Evolutionary conservation across 2,888 invertebrate species (phyloP).

Genomic region (Nycteola revayana): DNA sequence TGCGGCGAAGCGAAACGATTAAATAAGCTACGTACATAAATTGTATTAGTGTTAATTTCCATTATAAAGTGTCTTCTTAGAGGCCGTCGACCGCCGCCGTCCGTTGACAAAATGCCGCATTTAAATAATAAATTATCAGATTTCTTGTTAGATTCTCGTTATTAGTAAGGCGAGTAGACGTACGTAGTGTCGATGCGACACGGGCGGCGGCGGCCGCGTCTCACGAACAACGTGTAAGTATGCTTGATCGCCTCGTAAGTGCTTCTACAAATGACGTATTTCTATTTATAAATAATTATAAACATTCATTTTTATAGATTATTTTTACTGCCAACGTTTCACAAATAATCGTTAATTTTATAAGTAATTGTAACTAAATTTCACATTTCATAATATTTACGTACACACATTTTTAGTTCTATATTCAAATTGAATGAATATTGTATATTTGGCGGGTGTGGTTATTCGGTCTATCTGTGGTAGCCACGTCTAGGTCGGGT

Average conservation of each 20-base stretch:
- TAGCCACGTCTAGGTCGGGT: background rate
- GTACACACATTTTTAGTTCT: conserved; percentile 72
- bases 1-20: conserved; percentile 41
- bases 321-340: conserved; percentile 75
- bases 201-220: conserved; percentile 45
- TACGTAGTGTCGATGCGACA: conserved; percentile 29
- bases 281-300: conserved; percentile 40
- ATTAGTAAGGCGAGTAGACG: conserved; percentile 43
- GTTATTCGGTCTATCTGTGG: background rate
- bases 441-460: conserved; percentile 54
- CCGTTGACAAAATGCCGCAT: conserved; percentile 47
- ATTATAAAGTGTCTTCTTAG: conserved; percentile 66
- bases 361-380: conserved; percentile 59
- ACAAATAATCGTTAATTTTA: conserved; percentile 70
- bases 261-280: conserved; percentile 69
- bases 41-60: conserved; percentile 69
- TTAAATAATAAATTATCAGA: conserved; percentile 58
- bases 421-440: conserved; percentile 53
- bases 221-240: conserved; percentile 63
- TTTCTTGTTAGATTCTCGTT: conserved; percentile 59
- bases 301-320: conserved; percentile 47
- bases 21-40: conserved; percentile 63
- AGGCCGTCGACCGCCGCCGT: conserved; percentile 47
- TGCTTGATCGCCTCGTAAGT: conserved; percentile 74
- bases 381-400: conserved; percentile 63